These are phyloP conservation scores for Cheirogaleus major DNA, from an alignment of 2,797 vertebrate species.

Conservation along the genomic window DNA sequence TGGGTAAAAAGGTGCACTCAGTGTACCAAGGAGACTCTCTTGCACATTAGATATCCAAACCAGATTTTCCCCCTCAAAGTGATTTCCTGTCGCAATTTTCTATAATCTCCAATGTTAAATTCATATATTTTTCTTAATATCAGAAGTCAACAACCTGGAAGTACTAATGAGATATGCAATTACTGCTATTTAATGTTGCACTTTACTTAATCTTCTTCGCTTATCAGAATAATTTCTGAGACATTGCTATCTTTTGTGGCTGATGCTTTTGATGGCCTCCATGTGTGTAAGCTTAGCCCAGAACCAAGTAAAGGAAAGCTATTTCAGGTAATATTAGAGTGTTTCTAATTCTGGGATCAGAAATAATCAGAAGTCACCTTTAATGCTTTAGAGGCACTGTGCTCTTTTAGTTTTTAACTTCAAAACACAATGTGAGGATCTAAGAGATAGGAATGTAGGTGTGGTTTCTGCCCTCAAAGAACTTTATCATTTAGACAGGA, in stretches of 20 bases:
- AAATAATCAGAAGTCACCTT: neutral
- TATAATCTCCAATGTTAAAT: neutral
- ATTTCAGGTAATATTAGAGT: conserved; percentile 17
- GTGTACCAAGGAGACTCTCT: neutral
- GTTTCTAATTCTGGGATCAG: conserved; percentile 25
- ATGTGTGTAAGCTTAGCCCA: conserved; percentile 21
- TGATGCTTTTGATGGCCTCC: neutral
- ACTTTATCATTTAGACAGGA: neutral
- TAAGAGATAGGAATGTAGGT: neutral
- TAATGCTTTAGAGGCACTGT: neutral
- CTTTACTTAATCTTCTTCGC: conserved; percentile 25
- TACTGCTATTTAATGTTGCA: conserved; percentile 3
- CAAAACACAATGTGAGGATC: neutral
- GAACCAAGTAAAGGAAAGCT: conserved; percentile 23
- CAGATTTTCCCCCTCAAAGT: neutral
- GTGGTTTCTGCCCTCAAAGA: neutral
- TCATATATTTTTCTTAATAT: neutral
- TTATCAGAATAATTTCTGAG: conserved; percentile 37
- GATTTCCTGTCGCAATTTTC: conserved; percentile 10
- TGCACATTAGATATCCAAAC: neutral
- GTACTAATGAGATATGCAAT: conserved; percentile 45
- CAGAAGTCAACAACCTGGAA: conserved; percentile 18
- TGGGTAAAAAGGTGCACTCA: neutral
- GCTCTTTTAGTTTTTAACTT: conserved; percentile 7
- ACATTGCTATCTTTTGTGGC: neutral